phyloP scores from a whole-genome alignment of 2,888 invertebrate species.

The Lasioglossum pauxillum region DNA sequence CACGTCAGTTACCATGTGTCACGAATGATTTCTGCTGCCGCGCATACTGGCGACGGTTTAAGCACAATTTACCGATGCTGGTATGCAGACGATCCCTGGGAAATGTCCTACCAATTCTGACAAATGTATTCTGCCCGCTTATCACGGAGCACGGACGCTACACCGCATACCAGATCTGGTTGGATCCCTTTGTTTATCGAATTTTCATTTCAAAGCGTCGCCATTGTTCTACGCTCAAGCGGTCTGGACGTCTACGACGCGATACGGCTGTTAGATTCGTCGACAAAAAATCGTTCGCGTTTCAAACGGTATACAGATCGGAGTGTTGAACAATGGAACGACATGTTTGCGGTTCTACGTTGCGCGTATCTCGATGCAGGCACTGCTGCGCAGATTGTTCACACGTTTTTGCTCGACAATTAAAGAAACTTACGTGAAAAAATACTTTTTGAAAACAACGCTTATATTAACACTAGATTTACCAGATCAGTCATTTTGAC shows the following conservation, averaged over 20 bases:
- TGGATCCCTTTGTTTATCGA: slow-evolving; percentile 43
- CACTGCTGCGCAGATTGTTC: neutral
- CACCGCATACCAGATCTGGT: slow-evolving; percentile 29
- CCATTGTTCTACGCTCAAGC: slow-evolving; percentile 29
- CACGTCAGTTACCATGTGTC: slow-evolving; percentile 16
- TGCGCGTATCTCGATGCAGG: neutral
- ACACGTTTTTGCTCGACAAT: no score
- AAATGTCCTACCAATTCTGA: slow-evolving; percentile 48
- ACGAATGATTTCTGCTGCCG: slow-evolving; percentile 31
- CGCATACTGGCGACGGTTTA: slow-evolving; percentile 20
- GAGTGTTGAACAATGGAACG: neutral
- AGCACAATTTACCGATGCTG: slow-evolving; percentile 30
- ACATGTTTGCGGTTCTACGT: neutral
- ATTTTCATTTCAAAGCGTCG: slow-evolving; percentile 43
- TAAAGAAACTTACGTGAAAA: no score
- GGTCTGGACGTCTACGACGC: neutral
- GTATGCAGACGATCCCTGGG: slow-evolving; percentile 24
- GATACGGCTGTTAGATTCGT: neutral
- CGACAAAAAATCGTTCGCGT: neutral
- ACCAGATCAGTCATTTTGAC: no score
- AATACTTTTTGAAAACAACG: no score
- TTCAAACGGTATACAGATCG: neutral
- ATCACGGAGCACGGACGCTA: slow-evolving; percentile 11
- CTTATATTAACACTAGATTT: no score
- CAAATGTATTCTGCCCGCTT: slow-evolving; percentile 54